Base-by-base conservation (phyloP, 1,140 invertebrate species). In the Lethrus apterus region DNA sequence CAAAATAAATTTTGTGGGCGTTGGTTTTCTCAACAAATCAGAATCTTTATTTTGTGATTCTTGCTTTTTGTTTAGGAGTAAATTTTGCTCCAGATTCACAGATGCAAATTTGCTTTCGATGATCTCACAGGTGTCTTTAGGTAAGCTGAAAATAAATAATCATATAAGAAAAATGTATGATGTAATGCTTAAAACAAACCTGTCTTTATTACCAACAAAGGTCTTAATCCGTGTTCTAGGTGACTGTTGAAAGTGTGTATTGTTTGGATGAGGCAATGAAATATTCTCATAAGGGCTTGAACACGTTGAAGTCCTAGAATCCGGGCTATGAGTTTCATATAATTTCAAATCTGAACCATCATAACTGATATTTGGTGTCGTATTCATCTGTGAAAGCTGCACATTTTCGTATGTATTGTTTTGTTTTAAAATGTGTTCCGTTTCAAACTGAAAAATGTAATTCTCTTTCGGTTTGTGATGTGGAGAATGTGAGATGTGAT, bases 141-240 rank as follows among this genome's bases (percentile, higher is more conserved):
- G 40, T 21, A 46, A 32, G 14, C 59, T 59, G 33, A 20, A 55
- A 54, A 18, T 10, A 10, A 42, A 44, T 17, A 14, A 23, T 2
- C 50, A 34, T 18, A 34, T 20, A 30, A 13, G 0, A 11, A 23
- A 33, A 33, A 19, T 33, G 47, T 48, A n/a, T 31, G 48, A 35
- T 2, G 7, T 35, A 35, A 35, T 35, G 17, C 33, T 14, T 18
- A 18, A 9, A 35, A 14, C 2, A 17, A 15, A 8, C 60, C 46
- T 56, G 8, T 65, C 59, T 47, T 58, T 60, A 46, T 62, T 59
- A 14, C 55, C 45, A 2, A 50, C 48, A 11, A 68, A 69, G 1
- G 79, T 81, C 57, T 77, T 79, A 26, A 83, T 83, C 59, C 77
- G 67, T 14, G 78, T 80, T 48, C 81, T 67, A 1, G 79, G 79